Base-by-base conservation (phyloP, 2,113 vertebrate species). In the Girardinichthys multiradiatus region DNA sequence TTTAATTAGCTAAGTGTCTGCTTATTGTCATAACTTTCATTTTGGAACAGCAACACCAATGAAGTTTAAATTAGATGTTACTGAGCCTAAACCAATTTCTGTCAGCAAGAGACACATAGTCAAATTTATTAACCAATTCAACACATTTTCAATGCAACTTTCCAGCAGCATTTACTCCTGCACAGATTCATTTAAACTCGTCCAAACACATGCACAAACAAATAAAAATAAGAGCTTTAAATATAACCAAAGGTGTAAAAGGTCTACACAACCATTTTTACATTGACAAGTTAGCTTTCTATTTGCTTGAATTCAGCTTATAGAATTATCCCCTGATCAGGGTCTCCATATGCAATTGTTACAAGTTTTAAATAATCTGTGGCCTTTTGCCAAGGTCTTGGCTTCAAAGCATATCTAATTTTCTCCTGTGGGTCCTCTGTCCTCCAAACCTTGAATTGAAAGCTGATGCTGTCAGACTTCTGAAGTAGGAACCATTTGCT, bases 51-150 rank as follows among this genome's bases (percentile, higher is more conserved):
- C 74, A 79, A 68, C 51, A 21, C 30, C 57, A 67, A 84, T 70
- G 28, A 74, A 61, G 69, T 76, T 82, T 82, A 62, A 84, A 76
- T 84, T 86, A 87, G 82, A 74, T 80, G 76, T 80, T 75, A 83
- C 39, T 42, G 31, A 77, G 27, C 68, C 33, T 42, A 39, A 84
- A 78, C 66, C 68, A 68, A 64, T 80, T 59, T 42, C 58, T 77
- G 79, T 42, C 35, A 26, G 72, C 57, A 12, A 82, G 29, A 33
- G 42, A 74, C 33, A 75, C 9, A 10, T 54, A 73, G 66, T 82
- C 15, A 76, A 54, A 83, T 76, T 51, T 0, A 87, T 83, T 85
- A 42, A 81, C 31, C 64, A 81, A 74, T 68, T 63, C 72, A 84
- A 70, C 35, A 51, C 31, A 57, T 28, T 48, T 71, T 74, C 57